A percentile compares a stretch with the other conserved stretches of the same genome.
Conservation (phyloP, 2,113 vertebrate species). For the Chaetodon auriga region DNA sequence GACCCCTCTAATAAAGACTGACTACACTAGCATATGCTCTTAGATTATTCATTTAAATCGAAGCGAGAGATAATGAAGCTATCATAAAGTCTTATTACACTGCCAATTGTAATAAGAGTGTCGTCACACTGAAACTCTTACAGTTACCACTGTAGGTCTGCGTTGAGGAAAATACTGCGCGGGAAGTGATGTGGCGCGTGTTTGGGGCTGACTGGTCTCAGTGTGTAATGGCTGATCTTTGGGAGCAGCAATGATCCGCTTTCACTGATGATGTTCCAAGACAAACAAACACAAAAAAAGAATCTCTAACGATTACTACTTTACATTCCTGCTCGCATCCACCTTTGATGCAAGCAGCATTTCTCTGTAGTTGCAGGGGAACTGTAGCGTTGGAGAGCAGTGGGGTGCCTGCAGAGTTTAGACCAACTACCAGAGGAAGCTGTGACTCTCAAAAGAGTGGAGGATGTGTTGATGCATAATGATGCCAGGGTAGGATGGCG, state of each 20-base stretch:
- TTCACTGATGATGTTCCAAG: neutral
- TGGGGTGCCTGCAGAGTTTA: slow-evolving; percentile 49
- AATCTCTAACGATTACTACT: neutral
- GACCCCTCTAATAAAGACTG: neutral
- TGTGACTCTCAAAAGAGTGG: slow-evolving; percentile 44
- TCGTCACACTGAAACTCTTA: neutral
- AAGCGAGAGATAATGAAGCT: neutral
- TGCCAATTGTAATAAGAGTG: neutral
- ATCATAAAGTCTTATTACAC: neutral
- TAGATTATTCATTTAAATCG: neutral
- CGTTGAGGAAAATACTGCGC: neutral
- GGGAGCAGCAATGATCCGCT: neutral
- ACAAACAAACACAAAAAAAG: neutral
- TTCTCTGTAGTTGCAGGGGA: slow-evolving; percentile 29
- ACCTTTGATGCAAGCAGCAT: slow-evolving; percentile 41
- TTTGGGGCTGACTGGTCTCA: neutral
- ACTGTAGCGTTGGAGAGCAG: slow-evolving; percentile 30
- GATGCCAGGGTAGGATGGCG: slow-evolving; percentile 25
- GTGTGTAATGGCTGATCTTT: neutral
- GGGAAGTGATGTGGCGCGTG: neutral
- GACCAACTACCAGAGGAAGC: slow-evolving; percentile 38
- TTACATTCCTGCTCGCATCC: slow-evolving; percentile 28
- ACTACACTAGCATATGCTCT: neutral
- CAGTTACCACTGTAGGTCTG: neutral
- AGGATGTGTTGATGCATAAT: slow-evolving; percentile 61